Conservation (phyloP, 1,140 invertebrate species). For the Octopus sinensis region DNA sequence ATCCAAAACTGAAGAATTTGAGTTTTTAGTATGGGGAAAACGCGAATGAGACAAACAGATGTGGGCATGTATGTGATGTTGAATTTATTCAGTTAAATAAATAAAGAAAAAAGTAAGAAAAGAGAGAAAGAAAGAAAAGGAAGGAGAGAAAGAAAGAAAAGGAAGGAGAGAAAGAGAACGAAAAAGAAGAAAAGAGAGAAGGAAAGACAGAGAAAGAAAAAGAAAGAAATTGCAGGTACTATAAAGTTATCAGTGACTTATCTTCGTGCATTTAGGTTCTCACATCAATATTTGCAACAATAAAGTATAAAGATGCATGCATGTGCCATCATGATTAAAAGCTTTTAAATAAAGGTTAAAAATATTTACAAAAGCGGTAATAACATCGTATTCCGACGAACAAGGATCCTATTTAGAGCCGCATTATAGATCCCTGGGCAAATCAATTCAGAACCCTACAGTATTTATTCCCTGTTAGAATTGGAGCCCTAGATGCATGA, state of each 20-base stretch:
- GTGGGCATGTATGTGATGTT: neutral
- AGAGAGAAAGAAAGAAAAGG: slow-evolving; percentile 3
- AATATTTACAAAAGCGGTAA: neutral
- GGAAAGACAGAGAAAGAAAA: slow-evolving; percentile 1
- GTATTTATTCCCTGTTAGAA: too few species aligned
- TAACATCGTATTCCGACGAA: too few species aligned
- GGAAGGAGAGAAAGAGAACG: slow-evolving; percentile 1
- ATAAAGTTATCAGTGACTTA: too few species aligned
- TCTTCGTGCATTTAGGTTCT: too few species aligned
- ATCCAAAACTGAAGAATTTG: neutral
- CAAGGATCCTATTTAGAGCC: too few species aligned
- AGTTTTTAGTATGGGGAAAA: neutral
- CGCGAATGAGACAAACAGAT: neutral
- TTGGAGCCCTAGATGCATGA: too few species aligned
- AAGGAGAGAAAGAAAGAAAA: neutral
- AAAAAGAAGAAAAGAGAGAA: slow-evolving; percentile 12
- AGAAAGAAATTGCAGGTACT: neutral
- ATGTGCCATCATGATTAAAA: too few species aligned
- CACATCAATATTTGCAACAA: too few species aligned
- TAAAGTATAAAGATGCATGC: too few species aligned
- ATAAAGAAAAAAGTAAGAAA: neutral
- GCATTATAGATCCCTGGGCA: too few species aligned
- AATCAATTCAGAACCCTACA: too few species aligned
- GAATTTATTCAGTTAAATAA: too few species aligned
- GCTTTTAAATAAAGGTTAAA: neutral